phyloP scores from a whole-genome alignment of 2,113 vertebrate genomes.

The Neoarius graeffei region DNA sequence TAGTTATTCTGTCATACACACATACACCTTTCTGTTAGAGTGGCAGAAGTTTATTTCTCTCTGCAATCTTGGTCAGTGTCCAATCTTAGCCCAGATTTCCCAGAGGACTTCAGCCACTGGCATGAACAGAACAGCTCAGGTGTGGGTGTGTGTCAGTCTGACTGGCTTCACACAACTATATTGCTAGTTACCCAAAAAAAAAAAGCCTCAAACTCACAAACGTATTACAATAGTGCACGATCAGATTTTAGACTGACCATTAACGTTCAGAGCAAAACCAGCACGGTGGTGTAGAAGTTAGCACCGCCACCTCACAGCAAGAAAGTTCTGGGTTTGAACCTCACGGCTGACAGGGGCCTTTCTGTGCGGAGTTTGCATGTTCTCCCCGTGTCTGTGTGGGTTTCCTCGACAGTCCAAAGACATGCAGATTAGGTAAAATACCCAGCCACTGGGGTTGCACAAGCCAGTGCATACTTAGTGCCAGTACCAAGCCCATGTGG shows the following conservation, averaged over 20 bases:
- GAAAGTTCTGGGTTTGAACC: no score
- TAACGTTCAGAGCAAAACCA: neutral
- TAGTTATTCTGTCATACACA: neutral
- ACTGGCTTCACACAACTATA: neutral
- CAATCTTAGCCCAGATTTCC: conserved; percentile 30
- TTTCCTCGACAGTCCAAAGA: no score
- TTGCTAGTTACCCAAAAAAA: neutral
- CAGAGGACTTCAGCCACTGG: neutral
- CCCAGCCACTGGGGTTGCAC: no score
- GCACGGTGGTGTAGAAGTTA: no score
- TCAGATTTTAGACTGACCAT: neutral
- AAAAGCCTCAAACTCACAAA: neutral
- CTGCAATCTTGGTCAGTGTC: neutral
- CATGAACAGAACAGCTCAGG: conserved; percentile 9
- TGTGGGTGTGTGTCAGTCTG: neutral
- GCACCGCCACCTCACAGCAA: no score
- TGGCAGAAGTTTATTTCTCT: conserved; percentile 11
- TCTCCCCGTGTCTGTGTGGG: no score
- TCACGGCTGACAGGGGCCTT: no score
- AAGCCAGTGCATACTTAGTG: no score
- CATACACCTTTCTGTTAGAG: conserved; percentile 9
- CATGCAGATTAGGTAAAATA: no score
- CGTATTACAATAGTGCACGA: neutral
- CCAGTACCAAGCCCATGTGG: no score
- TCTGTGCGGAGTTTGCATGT: no score